Conservation (phyloP, 2,113 vertebrate species). For the Vidua chalybeata region DNA sequence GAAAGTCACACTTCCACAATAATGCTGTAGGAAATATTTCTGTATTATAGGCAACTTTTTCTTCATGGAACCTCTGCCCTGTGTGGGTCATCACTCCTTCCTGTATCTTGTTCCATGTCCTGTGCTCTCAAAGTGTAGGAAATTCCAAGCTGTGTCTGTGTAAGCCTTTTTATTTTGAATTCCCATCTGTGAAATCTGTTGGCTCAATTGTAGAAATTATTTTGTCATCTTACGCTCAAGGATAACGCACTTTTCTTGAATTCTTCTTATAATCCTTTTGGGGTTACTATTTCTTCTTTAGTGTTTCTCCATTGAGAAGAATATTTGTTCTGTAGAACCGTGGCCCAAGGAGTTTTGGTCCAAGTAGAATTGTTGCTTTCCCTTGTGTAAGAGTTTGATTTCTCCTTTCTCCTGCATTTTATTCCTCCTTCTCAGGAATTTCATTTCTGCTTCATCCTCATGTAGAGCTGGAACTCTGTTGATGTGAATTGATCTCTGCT, state of each 20-base stretch:
- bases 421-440: slow-evolving; percentile 24
- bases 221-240: background rate
- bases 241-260: slow-evolving; percentile 27
- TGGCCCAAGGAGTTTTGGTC: slow-evolving; percentile 30
- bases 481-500: background rate
- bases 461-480: background rate
- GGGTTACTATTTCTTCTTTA: slow-evolving; percentile 33
- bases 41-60: background rate
- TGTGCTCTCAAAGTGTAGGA: background rate
- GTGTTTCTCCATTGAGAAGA: slow-evolving; percentile 53
- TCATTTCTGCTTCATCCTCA: background rate
- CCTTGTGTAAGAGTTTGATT: background rate
- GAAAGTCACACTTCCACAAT: background rate
- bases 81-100: background rate
- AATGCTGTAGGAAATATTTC: background rate
- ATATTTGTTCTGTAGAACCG: slow-evolving; percentile 17
- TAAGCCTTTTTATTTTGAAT: background rate
- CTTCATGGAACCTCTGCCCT: background rate
- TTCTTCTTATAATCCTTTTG: slow-evolving; percentile 46
- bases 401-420: background rate
- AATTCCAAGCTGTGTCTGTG: background rate
- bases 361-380: background rate
- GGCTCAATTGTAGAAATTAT: background rate
- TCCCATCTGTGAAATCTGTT: background rate
- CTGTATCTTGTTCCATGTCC: background rate